These are phyloP conservation scores for Agonopterix alstromeriana DNA, from an alignment of 2,888 invertebrate genomes.

Conservation along the genomic window DNA sequence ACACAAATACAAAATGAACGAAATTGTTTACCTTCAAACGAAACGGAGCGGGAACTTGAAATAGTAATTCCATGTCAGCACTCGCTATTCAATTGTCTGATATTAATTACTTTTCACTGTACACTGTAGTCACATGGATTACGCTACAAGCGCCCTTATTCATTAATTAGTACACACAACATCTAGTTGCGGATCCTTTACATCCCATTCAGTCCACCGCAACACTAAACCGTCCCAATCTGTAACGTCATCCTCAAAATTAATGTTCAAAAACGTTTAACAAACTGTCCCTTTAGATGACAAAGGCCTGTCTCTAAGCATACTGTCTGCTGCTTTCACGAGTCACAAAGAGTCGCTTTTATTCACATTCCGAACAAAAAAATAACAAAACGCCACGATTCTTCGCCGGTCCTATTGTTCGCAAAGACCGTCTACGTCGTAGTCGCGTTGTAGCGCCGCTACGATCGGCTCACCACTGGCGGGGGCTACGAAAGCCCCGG, in stretches of 20 bases:
- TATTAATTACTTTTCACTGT: slow-evolving; percentile 42
- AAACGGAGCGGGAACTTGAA: slow-evolving; percentile 16
- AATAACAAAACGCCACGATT: slow-evolving; percentile 61
- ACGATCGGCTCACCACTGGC: slow-evolving; percentile 66
- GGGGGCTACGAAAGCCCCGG: slow-evolving; percentile 70
- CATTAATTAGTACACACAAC: slow-evolving; percentile 29
- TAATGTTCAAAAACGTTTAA: slow-evolving; percentile 37
- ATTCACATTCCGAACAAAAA: slow-evolving; percentile 56
- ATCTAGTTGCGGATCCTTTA: slow-evolving; percentile 24
- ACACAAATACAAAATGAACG: slow-evolving; percentile 8
- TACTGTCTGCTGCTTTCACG: slow-evolving; percentile 43
- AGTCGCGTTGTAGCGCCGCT: slow-evolving; percentile 60
- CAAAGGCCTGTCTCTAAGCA: slow-evolving; percentile 37
- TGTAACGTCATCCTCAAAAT: slow-evolving; percentile 15
- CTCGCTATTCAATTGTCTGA: slow-evolving; percentile 38
- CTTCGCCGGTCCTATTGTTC: slow-evolving; percentile 60
- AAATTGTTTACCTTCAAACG: slow-evolving; percentile 31
- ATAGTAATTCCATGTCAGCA: slow-evolving; percentile 48
- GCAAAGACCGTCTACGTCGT: slow-evolving; percentile 52
- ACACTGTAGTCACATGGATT: slow-evolving; percentile 45
- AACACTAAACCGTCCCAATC: slow-evolving; percentile 40
- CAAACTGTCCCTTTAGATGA: slow-evolving; percentile 32
- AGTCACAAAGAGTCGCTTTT: slow-evolving; percentile 49
- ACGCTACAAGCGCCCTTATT: slow-evolving; percentile 15
- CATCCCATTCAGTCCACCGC: slow-evolving; percentile 35